These are phyloP conservation scores for Dromiciops gliroides DNA, from an alignment of 2,113 vertebrate genomes.

Conservation along the genomic window DNA sequence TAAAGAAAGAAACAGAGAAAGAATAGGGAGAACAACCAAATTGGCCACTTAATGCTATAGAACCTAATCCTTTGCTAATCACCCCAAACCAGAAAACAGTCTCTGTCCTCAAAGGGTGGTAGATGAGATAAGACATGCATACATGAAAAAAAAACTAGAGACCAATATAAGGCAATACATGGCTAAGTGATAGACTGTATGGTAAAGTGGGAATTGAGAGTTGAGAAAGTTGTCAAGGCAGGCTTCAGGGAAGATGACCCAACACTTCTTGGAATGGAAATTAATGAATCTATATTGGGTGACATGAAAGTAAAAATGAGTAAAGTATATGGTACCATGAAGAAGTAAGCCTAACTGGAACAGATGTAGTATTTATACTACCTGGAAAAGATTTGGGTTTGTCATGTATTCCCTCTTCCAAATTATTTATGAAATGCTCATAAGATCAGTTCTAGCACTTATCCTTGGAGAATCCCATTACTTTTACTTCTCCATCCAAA, in stretches of 20 bases:
- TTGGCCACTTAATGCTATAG: not conserved
- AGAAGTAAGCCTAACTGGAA: not conserved
- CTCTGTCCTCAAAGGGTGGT: not conserved
- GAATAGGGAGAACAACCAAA: not conserved
- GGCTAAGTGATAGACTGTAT: not conserved
- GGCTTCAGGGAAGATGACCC: not conserved
- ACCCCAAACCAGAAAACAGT: not conserved
- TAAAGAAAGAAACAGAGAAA: not conserved
- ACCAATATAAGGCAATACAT: not conserved
- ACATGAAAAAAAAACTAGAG: not conserved
- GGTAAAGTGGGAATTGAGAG: not conserved
- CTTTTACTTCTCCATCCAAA: conserved; percentile 20
- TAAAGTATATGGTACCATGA: not conserved
- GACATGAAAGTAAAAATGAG: not conserved
- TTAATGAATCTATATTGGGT: not conserved
- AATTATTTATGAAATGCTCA: not conserved
- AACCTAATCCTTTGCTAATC: not conserved
- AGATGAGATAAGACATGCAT: not conserved
- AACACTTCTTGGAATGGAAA: not conserved
- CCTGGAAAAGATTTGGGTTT: not conserved
- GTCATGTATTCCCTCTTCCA: not conserved
- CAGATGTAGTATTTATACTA: not conserved
- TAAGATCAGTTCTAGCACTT: not conserved
- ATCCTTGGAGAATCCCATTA: conserved; percentile 1
- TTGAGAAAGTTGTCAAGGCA: not conserved